Evolutionary conservation across 2,797 vertebrate species (phyloP).

Genomic region (Nannoperca australis): DNA sequence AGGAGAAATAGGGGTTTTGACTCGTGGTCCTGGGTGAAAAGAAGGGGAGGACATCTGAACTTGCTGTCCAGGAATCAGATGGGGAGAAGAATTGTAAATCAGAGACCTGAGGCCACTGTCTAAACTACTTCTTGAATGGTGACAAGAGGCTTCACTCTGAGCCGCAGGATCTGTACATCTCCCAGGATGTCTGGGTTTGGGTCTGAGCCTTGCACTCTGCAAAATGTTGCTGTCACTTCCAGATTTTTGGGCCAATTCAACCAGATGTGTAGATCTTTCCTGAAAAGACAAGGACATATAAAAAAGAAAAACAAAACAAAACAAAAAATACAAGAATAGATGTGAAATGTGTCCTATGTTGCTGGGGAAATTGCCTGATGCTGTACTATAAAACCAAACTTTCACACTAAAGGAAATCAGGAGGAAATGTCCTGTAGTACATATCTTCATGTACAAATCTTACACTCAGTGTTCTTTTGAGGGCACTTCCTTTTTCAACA

Average conservation of each 20-base stretch:
- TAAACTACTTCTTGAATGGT: constrained; percentile 32
- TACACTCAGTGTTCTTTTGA: constrained; percentile 2
- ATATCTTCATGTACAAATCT: neutral
- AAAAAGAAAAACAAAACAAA: neutral
- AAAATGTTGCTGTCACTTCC: constrained; percentile 36
- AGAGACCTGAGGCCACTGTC: constrained; percentile 29
- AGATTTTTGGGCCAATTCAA: constrained; percentile 47
- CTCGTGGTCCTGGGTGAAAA: constrained; percentile 35
- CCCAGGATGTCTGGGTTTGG: constrained; percentile 57
- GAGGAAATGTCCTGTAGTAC: neutral
- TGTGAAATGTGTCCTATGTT: neutral
- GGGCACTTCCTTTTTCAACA: neutral
- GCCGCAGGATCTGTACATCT: constrained; percentile 24
- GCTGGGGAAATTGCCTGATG: neutral
- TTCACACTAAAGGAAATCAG: neutral
- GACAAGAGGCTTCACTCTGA: constrained; percentile 42
- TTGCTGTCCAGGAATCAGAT: constrained; percentile 34
- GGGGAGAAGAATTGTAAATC: constrained; percentile 8
- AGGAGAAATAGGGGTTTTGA: constrained; percentile 51
- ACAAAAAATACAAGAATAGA: neutral
- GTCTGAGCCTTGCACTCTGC: constrained; percentile 54
- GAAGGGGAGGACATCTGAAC: constrained; percentile 69
- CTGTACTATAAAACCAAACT: neutral
- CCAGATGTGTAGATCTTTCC: constrained; percentile 35
- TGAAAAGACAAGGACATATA: constrained; percentile 40